Evolutionary conservation across 2,113 vertebrate genomes (phyloP), one percentile per base, ranked within the genome.

Genomic region (Oxygymnocypris stewartii): DNA sequence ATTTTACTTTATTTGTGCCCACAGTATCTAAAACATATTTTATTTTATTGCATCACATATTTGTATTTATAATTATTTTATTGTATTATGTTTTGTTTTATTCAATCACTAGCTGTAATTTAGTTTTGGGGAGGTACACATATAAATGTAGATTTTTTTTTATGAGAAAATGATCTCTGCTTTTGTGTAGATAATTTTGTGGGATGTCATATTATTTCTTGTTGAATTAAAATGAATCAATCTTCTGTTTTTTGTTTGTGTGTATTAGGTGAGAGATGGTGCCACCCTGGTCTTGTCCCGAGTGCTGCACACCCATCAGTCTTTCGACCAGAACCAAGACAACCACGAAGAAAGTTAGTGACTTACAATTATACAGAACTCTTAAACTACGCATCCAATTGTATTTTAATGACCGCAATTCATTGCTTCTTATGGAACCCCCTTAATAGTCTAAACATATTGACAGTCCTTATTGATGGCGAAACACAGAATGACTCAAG

Each of bases 301-400:
- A 93, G 96, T 97, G 92, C 61, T 95, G 35, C 95, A 98, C 92
- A 96, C 97, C 8, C 97, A 96, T 87, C 96, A 97, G 92, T 95
- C 97, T 0, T 97, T 98, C 75, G 96, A 98, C 90, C 97, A 96
- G 91, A 95, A 99, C 89, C 97, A 97, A 86, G 97, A 99, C 92
- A 94, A 95, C 85, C 93, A 96, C 0, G 97, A 97, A 82, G 98
- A 99, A 92, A 96, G 98, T 99, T 93, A 89, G 97, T 91, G 87
- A 57, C 12, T 31, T 23, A 35, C 42, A 35, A 47, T 44, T 35
- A 1, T 83, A 49, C 12, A 10, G 12, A 4, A 51, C 7, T 40
- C 4, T 54, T 73, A 6, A 75, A 42, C 57, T 61, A 10, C 57
- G 42, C 4, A 37, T 57, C 54, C 35, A 63, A 10, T 63, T 63